phyloP scores from a whole-genome alignment of 2,888 invertebrate species.

The Polietes domitor region DNA sequence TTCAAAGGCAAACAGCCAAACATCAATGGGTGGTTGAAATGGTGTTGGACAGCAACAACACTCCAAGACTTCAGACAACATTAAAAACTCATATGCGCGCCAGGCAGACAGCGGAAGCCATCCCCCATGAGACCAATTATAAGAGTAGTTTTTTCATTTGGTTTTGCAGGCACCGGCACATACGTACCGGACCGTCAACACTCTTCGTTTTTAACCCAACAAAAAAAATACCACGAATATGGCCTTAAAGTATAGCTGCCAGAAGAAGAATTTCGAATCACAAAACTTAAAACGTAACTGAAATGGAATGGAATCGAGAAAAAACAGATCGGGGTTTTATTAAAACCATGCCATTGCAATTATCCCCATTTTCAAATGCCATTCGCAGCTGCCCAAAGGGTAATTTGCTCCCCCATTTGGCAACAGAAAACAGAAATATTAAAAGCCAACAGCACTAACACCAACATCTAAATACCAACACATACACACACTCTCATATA shows the following conservation, averaged over 20 bases:
- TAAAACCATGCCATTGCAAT: constrained; percentile 70
- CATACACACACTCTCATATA: no score
- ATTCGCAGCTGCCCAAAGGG: constrained; percentile 71
- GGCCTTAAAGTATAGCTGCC: background rate
- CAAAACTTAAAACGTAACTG: background rate
- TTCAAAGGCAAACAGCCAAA: background rate
- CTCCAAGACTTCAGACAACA: constrained; percentile 23
- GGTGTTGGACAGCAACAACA: background rate
- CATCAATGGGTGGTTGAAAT: background rate
- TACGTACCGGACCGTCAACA: background rate
- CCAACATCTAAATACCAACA: no score
- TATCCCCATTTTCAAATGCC: constrained; percentile 75
- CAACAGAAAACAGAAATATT: constrained; percentile 37
- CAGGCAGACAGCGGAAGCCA: constrained; percentile 63
- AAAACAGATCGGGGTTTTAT: background rate
- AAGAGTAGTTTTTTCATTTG: constrained; percentile 32
- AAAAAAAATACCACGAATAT: background rate
- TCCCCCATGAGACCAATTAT: constrained; percentile 66
- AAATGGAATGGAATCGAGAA: background rate
- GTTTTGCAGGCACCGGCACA: no score
- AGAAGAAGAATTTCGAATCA: background rate
- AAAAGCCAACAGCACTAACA: constrained; percentile 14
- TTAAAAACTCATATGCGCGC: constrained; percentile 51
- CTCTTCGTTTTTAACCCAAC: background rate
- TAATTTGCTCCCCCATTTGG: constrained; percentile 66